Base-by-base conservation (phyloP, 1,140 invertebrate species). In the Trichonephila clavata region DNA sequence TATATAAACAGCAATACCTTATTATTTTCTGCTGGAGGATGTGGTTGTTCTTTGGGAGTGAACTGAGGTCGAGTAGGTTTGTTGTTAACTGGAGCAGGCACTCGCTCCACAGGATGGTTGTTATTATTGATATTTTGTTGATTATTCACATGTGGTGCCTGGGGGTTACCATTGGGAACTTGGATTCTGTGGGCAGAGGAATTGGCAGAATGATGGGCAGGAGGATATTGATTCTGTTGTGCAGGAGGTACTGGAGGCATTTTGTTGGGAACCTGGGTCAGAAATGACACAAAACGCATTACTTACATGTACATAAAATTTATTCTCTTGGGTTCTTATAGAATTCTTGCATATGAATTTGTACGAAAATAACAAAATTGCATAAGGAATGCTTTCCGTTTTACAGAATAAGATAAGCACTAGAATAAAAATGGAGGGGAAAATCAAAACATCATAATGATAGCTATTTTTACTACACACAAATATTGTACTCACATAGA, bases 21-120 rank as follows among this genome's bases (percentile, higher is more conserved):
- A 80, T 93, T 93, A 88, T 92, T 92, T 92, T 93, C 92, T 1
- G 81, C 84, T 24, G 92, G 92, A 27, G 59, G 59, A 20, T 43
- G 57, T 50, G 68, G 87, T 27, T 92, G 92, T 24, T 89, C 87
- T 86, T 93, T 92, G 60, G 91, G 80, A n/a, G 86, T 39, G 32
- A 63, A 63, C 13, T 80, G 81, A 59, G 90, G 80, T 77, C 63
- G 24, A 50, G 88, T 32, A 63, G 81, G 86, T 43, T 87, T 80
- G 50, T 92, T 89, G 18, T 43, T 32, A 63, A 60, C 81, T 39
- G 84, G 57, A 50, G 24, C 20, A 18, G 57, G 32, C 32, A 27
- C 43, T 21, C 77, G 39, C 7, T 86, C 60, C 59, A 86, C 14
- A 27, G 59, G 81, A 59, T 94, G 57, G 57, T 94, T 84, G 63